Evolutionary conservation across 2,888 invertebrate genomes (phyloP).

Genomic region (Nephrotoma flavescens): DNA sequence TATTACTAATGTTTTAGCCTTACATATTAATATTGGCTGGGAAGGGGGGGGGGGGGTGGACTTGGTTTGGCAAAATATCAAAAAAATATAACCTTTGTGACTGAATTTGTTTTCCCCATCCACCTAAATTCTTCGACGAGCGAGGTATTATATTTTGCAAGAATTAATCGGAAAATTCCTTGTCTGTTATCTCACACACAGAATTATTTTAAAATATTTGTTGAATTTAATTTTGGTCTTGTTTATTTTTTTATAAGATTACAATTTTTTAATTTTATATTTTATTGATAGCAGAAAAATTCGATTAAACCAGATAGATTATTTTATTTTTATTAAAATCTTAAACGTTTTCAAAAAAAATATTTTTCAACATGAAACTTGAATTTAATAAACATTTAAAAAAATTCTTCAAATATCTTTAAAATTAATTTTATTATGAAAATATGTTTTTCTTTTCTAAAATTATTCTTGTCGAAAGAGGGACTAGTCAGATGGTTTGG

Average conservation of each 20-base stretch:
- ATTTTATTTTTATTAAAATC: neutral
- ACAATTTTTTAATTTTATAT: neutral
- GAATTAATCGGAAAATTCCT: neutral
- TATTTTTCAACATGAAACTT: neutral
- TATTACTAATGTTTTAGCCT: too few relatives aligned
- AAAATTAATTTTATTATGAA: neutral
- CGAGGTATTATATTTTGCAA: neutral
- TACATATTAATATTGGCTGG: too few relatives aligned
- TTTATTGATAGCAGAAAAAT: neutral
- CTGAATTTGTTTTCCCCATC: too few relatives aligned
- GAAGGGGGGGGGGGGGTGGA: too few relatives aligned
- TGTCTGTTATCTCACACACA: neutral
- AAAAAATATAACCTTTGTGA: too few relatives aligned
- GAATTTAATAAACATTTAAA: neutral
- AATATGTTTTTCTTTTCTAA: neutral
- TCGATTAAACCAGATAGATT: neutral
- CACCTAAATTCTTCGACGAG: too few relatives aligned
- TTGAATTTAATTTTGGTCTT: neutral
- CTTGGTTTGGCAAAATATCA: too few relatives aligned
- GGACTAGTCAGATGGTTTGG: neutral
- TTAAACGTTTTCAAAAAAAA: neutral
- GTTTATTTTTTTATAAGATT: neutral
- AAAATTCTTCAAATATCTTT: neutral
- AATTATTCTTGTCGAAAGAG: neutral
- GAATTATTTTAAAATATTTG: neutral